Evolutionary conservation across 2,888 invertebrate species (phyloP).

Genomic region (Oligia strigilis): DNA sequence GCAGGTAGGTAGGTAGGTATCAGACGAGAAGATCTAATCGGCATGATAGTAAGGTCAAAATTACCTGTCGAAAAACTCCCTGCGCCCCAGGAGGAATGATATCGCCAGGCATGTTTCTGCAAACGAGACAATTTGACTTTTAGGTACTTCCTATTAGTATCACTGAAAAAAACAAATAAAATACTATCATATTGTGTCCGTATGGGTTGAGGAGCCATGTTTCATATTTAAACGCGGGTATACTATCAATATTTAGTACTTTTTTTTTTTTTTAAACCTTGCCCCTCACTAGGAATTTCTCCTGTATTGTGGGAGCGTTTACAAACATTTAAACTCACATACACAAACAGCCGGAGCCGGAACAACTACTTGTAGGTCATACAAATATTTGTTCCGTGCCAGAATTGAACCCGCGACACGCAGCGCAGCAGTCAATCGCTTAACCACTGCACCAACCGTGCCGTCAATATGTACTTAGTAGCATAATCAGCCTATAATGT

Average conservation of each 20-base stretch:
- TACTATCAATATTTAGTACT: not conserved
- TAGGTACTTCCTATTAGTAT: not conserved
- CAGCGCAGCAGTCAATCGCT: no score
- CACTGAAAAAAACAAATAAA: not conserved
- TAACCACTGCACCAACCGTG: no score
- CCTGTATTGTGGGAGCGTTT: no score
- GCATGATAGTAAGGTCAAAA: not conserved
- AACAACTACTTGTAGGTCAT: no score
- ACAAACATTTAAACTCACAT: no score
- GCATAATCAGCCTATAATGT: no score
- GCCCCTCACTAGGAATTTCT: no score
- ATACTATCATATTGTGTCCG: not conserved
- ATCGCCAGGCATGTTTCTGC: constrained; percentile 72
- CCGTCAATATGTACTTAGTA: no score
- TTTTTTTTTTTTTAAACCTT: no score
- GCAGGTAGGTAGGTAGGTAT: not conserved
- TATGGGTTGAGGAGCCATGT: not conserved
- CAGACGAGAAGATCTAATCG: not conserved
- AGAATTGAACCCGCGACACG: no score
- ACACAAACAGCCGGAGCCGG: no score
- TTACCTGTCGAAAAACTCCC: constrained; percentile 78
- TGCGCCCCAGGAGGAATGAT: constrained; percentile 72
- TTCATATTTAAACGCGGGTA: not conserved
- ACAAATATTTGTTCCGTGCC: no score
- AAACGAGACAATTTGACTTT: constrained; percentile 53